Evolutionary conservation across 2,797 vertebrate species (phyloP), one percentile per base, ranked within the genome.

Genomic region (Holocentrus rufus): DNA sequence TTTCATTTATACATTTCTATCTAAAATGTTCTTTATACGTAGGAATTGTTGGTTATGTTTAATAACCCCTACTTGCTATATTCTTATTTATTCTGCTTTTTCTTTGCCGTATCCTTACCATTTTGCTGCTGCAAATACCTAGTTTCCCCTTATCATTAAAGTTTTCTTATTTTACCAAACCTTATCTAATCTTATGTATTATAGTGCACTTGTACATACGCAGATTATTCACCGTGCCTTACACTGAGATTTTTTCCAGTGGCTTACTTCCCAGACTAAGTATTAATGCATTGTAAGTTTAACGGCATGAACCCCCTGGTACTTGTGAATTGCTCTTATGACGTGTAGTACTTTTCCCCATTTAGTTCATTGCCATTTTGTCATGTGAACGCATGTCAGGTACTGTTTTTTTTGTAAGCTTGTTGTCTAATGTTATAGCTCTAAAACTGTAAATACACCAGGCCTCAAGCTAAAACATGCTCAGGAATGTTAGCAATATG

Each of bases 391-490:
- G 79, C 65, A 73, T 80, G 78, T 81, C 66, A 79, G 88, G 86
- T 86, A 86, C 83, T 74, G 49, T 70, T 79, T 46, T 60, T 63
- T 83, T 84, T 70, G 56, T 53, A 81, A 66, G 76, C 74, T 80
- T 65, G 47, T 72, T 44, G 65, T 76, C 57, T 71, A 31, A 92
- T 90, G 84, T 91, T 82, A 89, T 93, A 94, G 88, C 93, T 87
- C 92, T 92, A 94, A 93, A 89, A 91, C 83, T 87, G 80, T 85
- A 94, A 93, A 92, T 81, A 49, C 88, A 88, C 87, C 94, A 93
- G 88, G 93, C 92, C 93, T 95, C 94, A 95, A 94, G 95, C 95
- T 94, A 79, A 86, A 81, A 89, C 76, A 82, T 65, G 76, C 91
- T 92, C 92, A 93, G 91, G 90, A 92, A 93, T 87, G 79, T 83